These are phyloP conservation scores for Limnephilus lunatus DNA, from an alignment of 2,888 invertebrate species.

Conservation along the genomic window DNA sequence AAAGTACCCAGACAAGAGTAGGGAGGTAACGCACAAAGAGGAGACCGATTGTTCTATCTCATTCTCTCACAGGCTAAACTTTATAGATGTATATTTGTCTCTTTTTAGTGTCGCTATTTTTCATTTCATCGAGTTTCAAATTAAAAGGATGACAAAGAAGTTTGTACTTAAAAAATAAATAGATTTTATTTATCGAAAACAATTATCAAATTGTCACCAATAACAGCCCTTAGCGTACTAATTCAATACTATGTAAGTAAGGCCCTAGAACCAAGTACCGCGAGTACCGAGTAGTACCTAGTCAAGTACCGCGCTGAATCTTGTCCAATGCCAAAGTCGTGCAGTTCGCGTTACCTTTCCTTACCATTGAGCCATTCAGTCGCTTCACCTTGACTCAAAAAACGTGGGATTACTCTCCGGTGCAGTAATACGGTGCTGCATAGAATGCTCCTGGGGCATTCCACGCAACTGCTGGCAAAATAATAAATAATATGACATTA, in stretches of 20 bases:
- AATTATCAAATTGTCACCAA: not conserved
- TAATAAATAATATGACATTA: no score
- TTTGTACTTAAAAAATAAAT: not conserved
- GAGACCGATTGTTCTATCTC: no score
- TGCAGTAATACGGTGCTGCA: slow-evolving; percentile 40
- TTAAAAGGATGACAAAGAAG: no score
- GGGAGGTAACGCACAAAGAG: no score
- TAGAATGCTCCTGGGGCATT: slow-evolving; percentile 42
- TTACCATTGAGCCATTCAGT: slow-evolving; percentile 42
- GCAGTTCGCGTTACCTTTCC: slow-evolving; percentile 55
- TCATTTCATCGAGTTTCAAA: no score
- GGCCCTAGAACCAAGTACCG: not conserved
- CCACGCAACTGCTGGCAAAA: not conserved
- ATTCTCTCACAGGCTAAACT: no score
- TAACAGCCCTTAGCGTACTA: not conserved
- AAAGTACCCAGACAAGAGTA: no score
- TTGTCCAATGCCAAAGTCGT: slow-evolving; percentile 60
- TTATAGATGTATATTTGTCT: no score
- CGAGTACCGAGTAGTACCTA: not conserved
- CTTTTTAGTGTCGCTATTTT: no score
- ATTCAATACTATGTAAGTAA: not conserved
- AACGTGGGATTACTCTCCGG: slow-evolving; percentile 57
- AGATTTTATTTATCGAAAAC: not conserved
- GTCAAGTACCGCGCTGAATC: not conserved
- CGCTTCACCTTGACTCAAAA: slow-evolving; percentile 62